A percentile compares a stretch with the other conserved stretches of the same genome.
Evolutionary conservation across 64 coral and sea anemone genomes (phyloP).

Genomic region (Platygyra sinensis): DNA sequence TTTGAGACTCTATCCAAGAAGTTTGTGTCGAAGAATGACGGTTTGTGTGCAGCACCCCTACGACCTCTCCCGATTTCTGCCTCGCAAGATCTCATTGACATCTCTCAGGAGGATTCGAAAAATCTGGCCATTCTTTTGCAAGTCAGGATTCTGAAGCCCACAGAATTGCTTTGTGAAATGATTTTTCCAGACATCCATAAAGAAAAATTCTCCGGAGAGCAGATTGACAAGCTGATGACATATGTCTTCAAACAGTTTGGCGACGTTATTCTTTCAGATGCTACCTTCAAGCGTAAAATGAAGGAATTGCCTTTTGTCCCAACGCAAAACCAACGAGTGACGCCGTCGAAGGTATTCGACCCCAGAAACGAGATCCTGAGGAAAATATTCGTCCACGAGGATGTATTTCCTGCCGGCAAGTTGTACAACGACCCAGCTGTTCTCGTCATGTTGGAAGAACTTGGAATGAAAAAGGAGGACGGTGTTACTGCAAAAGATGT

Average conservation of each 20-base stretch:
- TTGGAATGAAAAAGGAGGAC: constrained; percentile 44
- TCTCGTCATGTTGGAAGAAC: constrained; percentile 9
- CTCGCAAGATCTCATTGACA: too few species aligned
- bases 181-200: too few species aligned
- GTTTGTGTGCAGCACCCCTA: too few species aligned
- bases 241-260: constrained; percentile 49
- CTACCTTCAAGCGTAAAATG: constrained; percentile 18
- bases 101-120: too few species aligned
- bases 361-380: background rate
- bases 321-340: background rate
- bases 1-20: too few species aligned
- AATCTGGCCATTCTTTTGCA: too few species aligned
- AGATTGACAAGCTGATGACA: too few species aligned
- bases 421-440: background rate
- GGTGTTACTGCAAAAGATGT: constrained; percentile 29
- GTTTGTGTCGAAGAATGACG: too few species aligned
- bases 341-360: background rate
- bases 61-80: too few species aligned
- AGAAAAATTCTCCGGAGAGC: too few species aligned
- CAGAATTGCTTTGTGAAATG: too few species aligned
- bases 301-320: constrained; percentile 17
- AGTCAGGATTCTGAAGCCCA: too few species aligned
- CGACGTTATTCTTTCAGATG: background rate
- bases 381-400: constrained; percentile 8
- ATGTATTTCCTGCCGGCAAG: background rate